Conservation (phyloP, 1,140 invertebrate genomes). For the Dermatophagoides farinae region DNA sequence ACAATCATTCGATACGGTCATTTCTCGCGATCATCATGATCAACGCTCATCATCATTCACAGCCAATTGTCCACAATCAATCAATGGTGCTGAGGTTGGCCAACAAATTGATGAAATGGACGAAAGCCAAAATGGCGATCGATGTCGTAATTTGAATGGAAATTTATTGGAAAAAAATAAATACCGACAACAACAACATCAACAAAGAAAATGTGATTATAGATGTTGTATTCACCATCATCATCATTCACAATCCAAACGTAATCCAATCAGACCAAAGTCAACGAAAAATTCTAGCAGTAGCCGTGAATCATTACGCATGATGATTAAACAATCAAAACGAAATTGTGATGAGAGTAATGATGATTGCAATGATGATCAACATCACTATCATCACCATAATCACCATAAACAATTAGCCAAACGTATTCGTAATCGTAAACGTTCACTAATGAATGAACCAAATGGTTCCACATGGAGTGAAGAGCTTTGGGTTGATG, state of each 20-base stretch:
- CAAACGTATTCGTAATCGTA: neutral
- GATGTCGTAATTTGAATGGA: too few relatives aligned
- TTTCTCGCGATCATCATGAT: neutral
- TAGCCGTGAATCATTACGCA: neutral
- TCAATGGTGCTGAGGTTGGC: too few relatives aligned
- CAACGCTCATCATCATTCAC: neutral
- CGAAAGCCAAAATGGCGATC: too few relatives aligned
- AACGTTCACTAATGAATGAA: neutral
- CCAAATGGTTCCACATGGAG: neutral
- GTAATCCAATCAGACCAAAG: too few relatives aligned
- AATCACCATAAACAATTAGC: neutral
- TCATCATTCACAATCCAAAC: neutral
- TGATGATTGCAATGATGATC: neutral
- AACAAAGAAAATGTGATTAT: too few relatives aligned
- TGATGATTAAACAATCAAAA: neutral
- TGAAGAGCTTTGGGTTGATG: constrained; percentile 14
- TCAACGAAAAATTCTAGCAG: too few relatives aligned
- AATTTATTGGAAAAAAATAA: too few relatives aligned
- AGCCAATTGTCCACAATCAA: too few relatives aligned
- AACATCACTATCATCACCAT: neutral
- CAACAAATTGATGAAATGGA: too few relatives aligned
- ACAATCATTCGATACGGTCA: neutral
- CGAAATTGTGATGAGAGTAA: neutral
- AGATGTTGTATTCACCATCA: neutral
- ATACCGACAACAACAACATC: too few relatives aligned